phyloP scores from a whole-genome alignment of 2,113 vertebrate species.

The Salvelinus sp. region DNA sequence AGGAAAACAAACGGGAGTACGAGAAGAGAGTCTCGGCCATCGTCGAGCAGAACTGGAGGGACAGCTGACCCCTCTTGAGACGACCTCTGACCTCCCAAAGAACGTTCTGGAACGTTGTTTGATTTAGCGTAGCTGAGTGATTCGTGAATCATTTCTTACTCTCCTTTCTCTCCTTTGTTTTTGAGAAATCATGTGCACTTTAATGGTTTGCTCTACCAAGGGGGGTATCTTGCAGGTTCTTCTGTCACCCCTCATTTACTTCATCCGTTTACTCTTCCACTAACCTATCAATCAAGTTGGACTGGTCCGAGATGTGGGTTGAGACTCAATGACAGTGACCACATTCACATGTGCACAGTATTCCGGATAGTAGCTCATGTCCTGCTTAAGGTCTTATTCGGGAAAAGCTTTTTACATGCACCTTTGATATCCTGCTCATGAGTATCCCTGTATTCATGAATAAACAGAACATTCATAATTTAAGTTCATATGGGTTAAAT shows the following conservation, averaged over 20 bases:
- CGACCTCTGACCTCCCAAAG: background rate
- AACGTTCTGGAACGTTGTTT: constrained; percentile 12
- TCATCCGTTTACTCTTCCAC: background rate
- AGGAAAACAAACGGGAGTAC: constrained; percentile 50
- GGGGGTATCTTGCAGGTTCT: background rate
- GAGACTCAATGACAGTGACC: too few relatives aligned
- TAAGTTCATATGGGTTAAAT: too few relatives aligned
- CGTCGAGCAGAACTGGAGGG: constrained; percentile 50
- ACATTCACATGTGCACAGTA: too few relatives aligned
- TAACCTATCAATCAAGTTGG: background rate
- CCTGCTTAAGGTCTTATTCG: too few relatives aligned
- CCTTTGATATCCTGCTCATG: too few relatives aligned
- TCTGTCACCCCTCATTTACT: background rate
- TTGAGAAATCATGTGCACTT: constrained; percentile 6
- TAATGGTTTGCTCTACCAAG: constrained; percentile 1
- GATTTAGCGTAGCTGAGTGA: constrained; percentile 36
- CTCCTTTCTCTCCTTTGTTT: background rate
- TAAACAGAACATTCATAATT: too few relatives aligned
- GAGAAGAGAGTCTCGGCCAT: constrained; percentile 46
- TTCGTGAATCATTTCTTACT: constrained; percentile 23
- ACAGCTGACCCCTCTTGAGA: constrained; percentile 31
- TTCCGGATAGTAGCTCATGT: too few relatives aligned
- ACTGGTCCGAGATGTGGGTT: too few relatives aligned
- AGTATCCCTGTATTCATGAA: too few relatives aligned
- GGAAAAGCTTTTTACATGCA: too few relatives aligned